Evolutionary conservation across 2,888 invertebrate species (phyloP), one percentile per base, ranked within the genome.

Genomic region (Platynereis dumerilii): DNA sequence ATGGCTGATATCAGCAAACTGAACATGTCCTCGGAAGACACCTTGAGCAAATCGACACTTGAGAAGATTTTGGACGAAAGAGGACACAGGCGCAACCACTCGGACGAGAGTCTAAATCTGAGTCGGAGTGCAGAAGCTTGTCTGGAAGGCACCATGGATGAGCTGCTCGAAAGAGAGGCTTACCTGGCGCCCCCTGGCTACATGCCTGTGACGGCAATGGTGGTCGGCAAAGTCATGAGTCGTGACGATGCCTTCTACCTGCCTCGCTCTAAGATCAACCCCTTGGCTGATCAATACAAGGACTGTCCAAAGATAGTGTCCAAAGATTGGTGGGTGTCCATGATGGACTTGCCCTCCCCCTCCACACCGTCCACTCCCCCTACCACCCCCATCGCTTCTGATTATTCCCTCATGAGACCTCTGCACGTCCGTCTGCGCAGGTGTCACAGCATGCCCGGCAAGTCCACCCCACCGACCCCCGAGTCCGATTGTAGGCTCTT

Each of bases 141-240:
- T 2, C n/a, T 24, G 24, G 61, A 61, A 29, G 55, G 27, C 2
- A 42, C 45, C 22, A 12, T 22, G 34, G 42, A 44, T n/a, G 55
- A 55, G 53, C n/a, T 53, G 5, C 10, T 55, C 24, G 22, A n/a
- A 2, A 15, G 27, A 2, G n/a, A 29, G n/a, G 39, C 20, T 17
- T 7, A 17, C 3, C 34, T 10, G 2, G 48, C 29, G 17, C 86
- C 91, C 58, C 91, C 91, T 54, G 92, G 91, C 85, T 89, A 88
- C 24, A 86, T 87, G 79, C 86, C 90, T 82, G 87, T 87, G 45
- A 87, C 90, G 63, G 88, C 89, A 65, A 89, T 84, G 67, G 79
- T 90, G 74, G 89, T 93, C 10, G 93, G 92, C 59, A 92, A 92
- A 85, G 90, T 91, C 68, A 94, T 94, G 90, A 91, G 93, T 59